These are phyloP conservation scores for Thinocorus orbignyianus DNA, from an alignment of 2,113 vertebrate genomes.

Conservation along the genomic window DNA sequence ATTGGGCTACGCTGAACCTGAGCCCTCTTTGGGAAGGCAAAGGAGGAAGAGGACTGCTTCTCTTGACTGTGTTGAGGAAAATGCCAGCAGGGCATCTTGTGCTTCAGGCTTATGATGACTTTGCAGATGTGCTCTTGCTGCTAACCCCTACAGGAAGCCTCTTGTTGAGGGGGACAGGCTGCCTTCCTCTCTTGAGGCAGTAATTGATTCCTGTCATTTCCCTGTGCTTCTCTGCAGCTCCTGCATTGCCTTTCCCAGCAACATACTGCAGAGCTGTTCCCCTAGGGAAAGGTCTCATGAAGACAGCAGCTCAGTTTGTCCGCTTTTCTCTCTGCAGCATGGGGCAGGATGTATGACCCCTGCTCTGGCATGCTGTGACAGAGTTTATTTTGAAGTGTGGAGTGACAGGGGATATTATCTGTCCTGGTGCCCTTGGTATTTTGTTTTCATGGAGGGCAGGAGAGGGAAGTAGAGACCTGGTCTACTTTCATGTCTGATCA, in stretches of 20 bases:
- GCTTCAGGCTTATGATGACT: not conserved
- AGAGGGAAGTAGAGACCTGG: not conserved
- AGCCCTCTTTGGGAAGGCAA: accelerated
- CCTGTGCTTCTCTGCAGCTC: not conserved
- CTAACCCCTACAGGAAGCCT: not conserved
- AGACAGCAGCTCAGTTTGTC: accelerated
- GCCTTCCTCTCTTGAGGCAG: not conserved
- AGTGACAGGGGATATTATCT: not conserved
- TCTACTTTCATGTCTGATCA: not conserved
- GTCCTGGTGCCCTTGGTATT: not conserved
- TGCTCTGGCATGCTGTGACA: not conserved
- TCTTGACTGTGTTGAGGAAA: not conserved
- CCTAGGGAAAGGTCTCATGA: not conserved
- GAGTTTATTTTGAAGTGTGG: not conserved
- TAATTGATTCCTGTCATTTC: not conserved
- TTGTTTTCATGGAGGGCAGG: not conserved
- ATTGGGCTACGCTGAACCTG: not conserved
- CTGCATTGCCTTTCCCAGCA: not conserved
- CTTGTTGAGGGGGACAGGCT: not conserved
- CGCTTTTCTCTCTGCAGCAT: not conserved
- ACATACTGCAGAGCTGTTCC: not conserved
- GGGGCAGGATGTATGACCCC: not conserved
- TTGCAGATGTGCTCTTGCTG: not conserved
- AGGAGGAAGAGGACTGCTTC: not conserved
- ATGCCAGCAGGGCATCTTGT: not conserved